A percentile compares a stretch with the other conserved stretches of the same genome.
phyloP scores from a whole-genome alignment of 2,797 vertebrate species.

The Rhabdophis nuchalis region DNA sequence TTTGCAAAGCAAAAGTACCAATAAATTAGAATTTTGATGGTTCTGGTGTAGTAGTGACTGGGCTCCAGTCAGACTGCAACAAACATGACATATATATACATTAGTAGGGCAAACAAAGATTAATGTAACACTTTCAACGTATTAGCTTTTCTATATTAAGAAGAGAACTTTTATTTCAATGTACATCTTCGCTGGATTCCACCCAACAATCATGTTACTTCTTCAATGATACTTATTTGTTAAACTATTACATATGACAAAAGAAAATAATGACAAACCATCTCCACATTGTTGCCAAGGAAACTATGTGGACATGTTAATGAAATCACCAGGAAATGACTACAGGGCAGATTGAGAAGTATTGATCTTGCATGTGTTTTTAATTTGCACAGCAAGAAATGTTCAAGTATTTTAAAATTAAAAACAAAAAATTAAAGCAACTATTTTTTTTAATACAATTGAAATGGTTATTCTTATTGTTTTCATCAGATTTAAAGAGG shows the following conservation, averaged over 20 bases:
- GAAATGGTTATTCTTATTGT: background rate
- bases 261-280: background rate
- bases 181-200: background rate
- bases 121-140: background rate
- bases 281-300: background rate
- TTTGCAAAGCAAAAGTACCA: background rate
- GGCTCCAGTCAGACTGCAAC: background rate
- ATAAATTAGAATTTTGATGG: background rate
- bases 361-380: background rate
- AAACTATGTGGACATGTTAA: background rate
- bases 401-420: background rate
- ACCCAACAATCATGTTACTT: background rate
- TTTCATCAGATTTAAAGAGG: background rate
- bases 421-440: background rate
- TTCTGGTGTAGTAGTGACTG: background rate
- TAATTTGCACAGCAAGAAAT: background rate
- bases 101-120: background rate
- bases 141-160: background rate
- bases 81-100: background rate
- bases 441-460: background rate
- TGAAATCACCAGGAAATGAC: background rate
- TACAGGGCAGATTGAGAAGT: background rate
- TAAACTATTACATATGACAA: background rate
- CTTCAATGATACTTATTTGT: background rate
- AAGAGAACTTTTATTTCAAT: background rate